Conservation (phyloP, 2,888 invertebrate genomes). For the Ornithoptera alexandrae region DNA sequence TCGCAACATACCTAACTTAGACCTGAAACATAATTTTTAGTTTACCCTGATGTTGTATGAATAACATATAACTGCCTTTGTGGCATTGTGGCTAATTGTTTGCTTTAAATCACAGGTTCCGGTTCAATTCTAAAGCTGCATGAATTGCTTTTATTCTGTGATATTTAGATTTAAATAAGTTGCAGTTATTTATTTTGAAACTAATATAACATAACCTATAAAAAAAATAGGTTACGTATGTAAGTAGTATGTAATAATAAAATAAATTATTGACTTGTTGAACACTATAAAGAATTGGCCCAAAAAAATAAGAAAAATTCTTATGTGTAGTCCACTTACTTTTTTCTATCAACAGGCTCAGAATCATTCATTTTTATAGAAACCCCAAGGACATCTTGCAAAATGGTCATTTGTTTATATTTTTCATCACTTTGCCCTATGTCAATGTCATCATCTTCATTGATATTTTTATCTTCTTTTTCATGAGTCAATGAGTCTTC, state of each 20-base stretch:
- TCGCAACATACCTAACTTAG: conserved; percentile 79
- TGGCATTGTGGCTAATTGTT: too few relatives aligned
- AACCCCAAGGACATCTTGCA: conserved; percentile 78
- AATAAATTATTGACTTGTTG: too few relatives aligned
- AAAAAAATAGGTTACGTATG: too few relatives aligned
- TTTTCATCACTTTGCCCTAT: conserved; percentile 68
- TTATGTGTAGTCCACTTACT: conserved; percentile 48
- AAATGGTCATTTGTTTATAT: conserved; percentile 75
- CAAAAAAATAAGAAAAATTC: neutral
- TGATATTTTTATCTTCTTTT: conserved; percentile 49
- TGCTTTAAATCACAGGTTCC: too few relatives aligned
- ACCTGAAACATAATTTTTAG: conserved; percentile 43
- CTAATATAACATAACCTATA: too few relatives aligned
- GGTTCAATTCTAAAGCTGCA: too few relatives aligned
- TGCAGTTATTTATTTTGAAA: too few relatives aligned
- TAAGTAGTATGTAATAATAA: too few relatives aligned
- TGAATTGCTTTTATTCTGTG: too few relatives aligned
- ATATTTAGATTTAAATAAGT: too few relatives aligned
- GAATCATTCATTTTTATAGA: conserved; percentile 51
- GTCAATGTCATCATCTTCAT: conserved; percentile 61
- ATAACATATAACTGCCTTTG: too few relatives aligned
- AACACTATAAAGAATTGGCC: neutral
- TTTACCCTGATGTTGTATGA: too few relatives aligned
- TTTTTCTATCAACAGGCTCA: conserved; percentile 45
- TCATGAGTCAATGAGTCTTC: conserved; percentile 71